A percentile compares a stretch with the other conserved stretches of the same genome.
Evolutionary conservation across 1,140 invertebrate genomes (phyloP).

Genomic region (Polypedilum pembai): DNA sequence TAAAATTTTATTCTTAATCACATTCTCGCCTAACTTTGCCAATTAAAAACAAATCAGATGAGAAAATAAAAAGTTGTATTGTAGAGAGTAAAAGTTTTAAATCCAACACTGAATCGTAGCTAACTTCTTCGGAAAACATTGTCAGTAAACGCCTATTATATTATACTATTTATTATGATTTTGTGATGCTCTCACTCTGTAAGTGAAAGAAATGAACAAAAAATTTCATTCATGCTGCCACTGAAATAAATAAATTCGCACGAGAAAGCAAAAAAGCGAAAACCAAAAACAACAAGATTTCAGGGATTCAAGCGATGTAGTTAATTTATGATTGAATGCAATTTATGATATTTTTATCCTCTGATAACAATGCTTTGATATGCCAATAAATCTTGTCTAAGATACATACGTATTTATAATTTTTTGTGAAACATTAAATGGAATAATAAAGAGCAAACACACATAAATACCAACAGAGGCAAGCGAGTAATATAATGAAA

Average conservation of each 20-base stretch:
- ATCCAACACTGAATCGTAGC: too few species aligned
- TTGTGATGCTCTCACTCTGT: neutral
- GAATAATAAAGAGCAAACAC: neutral
- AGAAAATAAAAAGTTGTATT: too few species aligned
- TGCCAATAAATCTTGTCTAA: constrained; percentile 1
- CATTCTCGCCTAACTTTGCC: too few species aligned
- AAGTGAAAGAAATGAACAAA: neutral
- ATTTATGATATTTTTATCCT: neutral
- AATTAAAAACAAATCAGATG: too few species aligned
- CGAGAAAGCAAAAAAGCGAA: too few species aligned
- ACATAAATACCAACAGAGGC: neutral
- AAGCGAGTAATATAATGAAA: neutral
- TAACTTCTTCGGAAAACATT: too few species aligned
- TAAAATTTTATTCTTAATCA: too few species aligned
- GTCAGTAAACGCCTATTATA: neutral
- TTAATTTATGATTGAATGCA: neutral
- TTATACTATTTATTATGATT: neutral
- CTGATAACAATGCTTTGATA: constrained; percentile 26
- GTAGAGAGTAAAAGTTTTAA: too few species aligned
- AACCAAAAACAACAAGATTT: neutral
- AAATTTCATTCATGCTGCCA: neutral
- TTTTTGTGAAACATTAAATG: too few species aligned
- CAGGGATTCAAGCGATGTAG: neutral
- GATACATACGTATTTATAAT: neutral
- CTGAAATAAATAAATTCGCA: neutral